Evolutionary conservation across 2,113 vertebrate genomes (phyloP).

Genomic region (Rhineura floridana): DNA sequence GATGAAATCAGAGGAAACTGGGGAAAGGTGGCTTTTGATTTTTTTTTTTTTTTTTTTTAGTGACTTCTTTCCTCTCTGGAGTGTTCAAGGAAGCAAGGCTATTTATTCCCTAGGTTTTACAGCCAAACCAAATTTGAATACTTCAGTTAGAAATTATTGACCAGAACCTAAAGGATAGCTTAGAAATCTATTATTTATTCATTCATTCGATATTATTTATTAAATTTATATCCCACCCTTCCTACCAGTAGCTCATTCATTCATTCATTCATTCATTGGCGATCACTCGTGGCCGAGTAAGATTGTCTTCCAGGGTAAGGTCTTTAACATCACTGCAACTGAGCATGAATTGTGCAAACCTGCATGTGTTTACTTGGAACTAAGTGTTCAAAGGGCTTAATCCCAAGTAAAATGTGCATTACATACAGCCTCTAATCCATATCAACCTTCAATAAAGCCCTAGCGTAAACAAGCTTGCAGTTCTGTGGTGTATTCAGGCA

Average conservation of each 20-base stretch:
- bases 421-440: not conserved
- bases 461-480: not conserved
- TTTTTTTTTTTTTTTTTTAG: not conserved
- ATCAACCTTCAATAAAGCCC: not conserved
- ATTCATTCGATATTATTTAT: too few relatives aligned
- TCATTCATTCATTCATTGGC: too few relatives aligned
- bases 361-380: not conserved
- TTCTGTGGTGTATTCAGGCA: not conserved
- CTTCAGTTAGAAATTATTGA: not conserved
- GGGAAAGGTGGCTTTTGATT: not conserved
- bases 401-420: not conserved
- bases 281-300: too few relatives aligned
- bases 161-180: not conserved
- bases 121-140: slow-evolving; percentile 7
- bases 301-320: too few relatives aligned
- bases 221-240: too few relatives aligned
- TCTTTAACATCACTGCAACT: not conserved
- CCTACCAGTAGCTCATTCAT: too few relatives aligned
- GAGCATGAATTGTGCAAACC: not conserved
- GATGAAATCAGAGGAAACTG: slow-evolving; percentile 10
- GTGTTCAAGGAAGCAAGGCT: not conserved
- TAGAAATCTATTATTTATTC: slow-evolving; percentile 41
- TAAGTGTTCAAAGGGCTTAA: not conserved
- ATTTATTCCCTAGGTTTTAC: slow-evolving; percentile 25
- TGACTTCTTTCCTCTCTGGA: not conserved